Percentiles rank a stretch among this genome's conserved stretches.
Conservation (phyloP, 1,140 invertebrate genomes). For the Pseudomyrmex cubaensis region DNA sequence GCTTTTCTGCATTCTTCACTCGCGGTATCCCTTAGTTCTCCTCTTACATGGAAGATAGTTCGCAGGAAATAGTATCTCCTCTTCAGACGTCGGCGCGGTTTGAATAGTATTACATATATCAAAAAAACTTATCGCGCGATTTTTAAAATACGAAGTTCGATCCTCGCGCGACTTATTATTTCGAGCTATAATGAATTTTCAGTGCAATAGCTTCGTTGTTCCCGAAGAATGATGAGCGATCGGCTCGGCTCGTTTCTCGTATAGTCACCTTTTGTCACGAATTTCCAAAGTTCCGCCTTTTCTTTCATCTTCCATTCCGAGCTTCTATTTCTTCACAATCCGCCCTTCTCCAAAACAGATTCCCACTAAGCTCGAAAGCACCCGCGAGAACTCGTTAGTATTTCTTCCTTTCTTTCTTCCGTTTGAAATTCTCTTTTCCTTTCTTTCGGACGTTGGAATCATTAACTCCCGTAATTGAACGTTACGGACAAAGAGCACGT, state of each 20-base stretch:
- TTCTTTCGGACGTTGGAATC: constrained; percentile 40
- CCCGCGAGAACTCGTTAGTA: constrained; percentile 41
- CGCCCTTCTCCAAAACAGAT: constrained; percentile 42
- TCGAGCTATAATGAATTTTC: not conserved
- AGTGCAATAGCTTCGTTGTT: not conserved
- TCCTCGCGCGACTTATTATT: constrained; percentile 26
- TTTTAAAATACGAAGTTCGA: not conserved
- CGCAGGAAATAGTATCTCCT: not conserved
- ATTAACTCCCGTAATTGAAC: constrained; percentile 61
- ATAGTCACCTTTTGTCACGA: constrained; percentile 35
- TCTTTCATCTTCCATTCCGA: constrained; percentile 38
- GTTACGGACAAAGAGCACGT: constrained; percentile 45
- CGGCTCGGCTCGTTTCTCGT: constrained; percentile 7
- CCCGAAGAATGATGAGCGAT: constrained; percentile 36
- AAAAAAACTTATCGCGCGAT: not conserved
- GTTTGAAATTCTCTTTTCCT: constrained; percentile 39
- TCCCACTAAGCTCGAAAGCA: constrained; percentile 6
- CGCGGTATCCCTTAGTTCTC: not conserved
- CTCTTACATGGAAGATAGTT: not conserved
- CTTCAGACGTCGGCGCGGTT: not conserved
- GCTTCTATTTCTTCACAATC: constrained; percentile 13
- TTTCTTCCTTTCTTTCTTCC: constrained; percentile 31
- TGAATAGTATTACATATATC: not conserved
- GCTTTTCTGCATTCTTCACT: constrained; percentile 39
- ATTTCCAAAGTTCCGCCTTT: not conserved